A percentile compares a stretch with the other conserved stretches of the same genome.
Evolutionary conservation across 2,797 vertebrate genomes (phyloP).

Genomic region (Danio jaintianensis): DNA sequence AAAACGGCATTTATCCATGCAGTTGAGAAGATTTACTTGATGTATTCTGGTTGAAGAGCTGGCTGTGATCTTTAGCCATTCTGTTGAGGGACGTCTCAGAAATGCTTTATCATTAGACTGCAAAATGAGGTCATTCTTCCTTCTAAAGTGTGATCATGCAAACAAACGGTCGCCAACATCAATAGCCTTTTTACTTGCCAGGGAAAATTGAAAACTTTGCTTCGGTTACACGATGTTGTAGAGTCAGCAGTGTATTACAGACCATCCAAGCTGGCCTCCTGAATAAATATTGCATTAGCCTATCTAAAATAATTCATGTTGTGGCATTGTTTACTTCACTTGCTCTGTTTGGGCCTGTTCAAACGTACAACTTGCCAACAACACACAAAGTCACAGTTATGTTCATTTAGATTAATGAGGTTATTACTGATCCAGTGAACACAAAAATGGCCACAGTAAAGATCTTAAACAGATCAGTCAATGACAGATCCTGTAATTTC

Average conservation of each 20-base stretch:
- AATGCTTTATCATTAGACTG: slow-evolving; percentile 52
- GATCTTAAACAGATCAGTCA: slow-evolving; percentile 33
- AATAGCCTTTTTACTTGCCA: slow-evolving; percentile 67
- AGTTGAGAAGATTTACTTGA: neutral
- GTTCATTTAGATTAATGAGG: slow-evolving; percentile 40
- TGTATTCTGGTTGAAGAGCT: neutral
- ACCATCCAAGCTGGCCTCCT: slow-evolving; percentile 63
- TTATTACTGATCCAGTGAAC: neutral
- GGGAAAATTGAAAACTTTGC: slow-evolving; percentile 57
- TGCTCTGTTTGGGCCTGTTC: slow-evolving; percentile 26
- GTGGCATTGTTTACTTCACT: slow-evolving; percentile 52
- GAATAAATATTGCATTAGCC: slow-evolving; percentile 54
- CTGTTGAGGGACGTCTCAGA: slow-evolving; percentile 27
- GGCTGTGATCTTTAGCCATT: slow-evolving; percentile 3
- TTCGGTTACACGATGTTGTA: slow-evolving; percentile 36
- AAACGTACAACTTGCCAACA: slow-evolving; percentile 13
- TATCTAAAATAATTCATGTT: slow-evolving; percentile 42
- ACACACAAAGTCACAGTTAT: slow-evolving; percentile 28
- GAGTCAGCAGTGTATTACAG: slow-evolving; percentile 67
- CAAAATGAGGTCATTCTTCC: slow-evolving; percentile 64
- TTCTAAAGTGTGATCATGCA: slow-evolving; percentile 61
- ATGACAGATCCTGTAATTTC: neutral
- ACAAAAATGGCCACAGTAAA: neutral
- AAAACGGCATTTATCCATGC: neutral
- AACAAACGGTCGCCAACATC: slow-evolving; percentile 64